Evolutionary conservation across 1,140 invertebrate species (phyloP).

Genomic region (Papilio machaon): DNA sequence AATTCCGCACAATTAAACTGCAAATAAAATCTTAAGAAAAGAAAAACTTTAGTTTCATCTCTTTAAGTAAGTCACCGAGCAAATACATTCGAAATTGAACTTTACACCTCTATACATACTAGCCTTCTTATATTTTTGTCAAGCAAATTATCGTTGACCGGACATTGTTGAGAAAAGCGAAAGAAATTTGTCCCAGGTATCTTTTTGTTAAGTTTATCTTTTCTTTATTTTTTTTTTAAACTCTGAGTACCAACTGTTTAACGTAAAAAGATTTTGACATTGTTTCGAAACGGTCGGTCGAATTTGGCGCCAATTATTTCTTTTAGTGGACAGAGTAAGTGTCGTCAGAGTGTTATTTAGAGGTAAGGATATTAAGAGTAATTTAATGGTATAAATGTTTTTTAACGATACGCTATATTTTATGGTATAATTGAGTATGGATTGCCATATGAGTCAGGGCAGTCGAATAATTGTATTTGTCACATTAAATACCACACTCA

Average conservation of each 20-base stretch:
- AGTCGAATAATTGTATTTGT: not conserved
- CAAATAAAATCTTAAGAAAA: conserved; percentile 63
- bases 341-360: conserved; percentile 18
- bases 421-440: not conserved
- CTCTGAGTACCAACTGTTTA: conserved; percentile 54
- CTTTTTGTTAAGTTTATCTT: conserved; percentile 58
- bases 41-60: conserved; percentile 44
- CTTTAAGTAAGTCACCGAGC: conserved; percentile 1
- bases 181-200: conserved; percentile 72
- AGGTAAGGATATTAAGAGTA: not conserved
- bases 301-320: conserved; percentile 70
- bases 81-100: conserved; percentile 36
- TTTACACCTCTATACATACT: conserved; percentile 36
- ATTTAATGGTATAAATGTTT: not conserved
- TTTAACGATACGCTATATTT: conserved; percentile 7
- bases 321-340: conserved; percentile 53
- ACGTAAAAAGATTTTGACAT: conserved; percentile 72
- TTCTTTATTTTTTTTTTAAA: conserved; percentile 51
- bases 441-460: not conserved
- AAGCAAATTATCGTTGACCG: conserved; percentile 10
- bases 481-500: not conserved
- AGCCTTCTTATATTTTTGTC: not conserved
- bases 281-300: conserved; percentile 60
- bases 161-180: conserved; percentile 58
- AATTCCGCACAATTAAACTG: conserved; percentile 74